These are phyloP conservation scores for Tolypeutes matacus DNA, from an alignment of 2,797 vertebrate species.

Conservation along the genomic window DNA sequence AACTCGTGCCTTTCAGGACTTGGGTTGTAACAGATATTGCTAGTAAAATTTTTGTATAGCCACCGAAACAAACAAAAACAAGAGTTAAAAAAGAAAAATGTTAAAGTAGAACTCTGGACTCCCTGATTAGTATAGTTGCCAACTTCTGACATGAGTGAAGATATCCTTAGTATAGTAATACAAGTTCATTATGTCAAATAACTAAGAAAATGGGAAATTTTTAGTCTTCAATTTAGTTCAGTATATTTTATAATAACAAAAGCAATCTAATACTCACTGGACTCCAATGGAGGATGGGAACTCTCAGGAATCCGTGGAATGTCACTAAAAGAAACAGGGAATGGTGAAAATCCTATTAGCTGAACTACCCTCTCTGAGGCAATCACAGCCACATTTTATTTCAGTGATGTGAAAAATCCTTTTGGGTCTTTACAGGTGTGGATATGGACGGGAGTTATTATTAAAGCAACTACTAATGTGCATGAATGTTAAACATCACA, in stretches of 20 bases:
- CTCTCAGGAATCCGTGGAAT: constrained; percentile 98
- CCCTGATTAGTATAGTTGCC: background rate
- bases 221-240: constrained; percentile 20
- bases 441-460: constrained; percentile 75
- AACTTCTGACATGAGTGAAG: background rate
- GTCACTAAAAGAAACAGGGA: constrained; percentile 91
- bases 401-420: constrained; percentile 58
- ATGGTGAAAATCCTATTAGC: constrained; percentile 69
- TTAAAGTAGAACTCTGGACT: background rate
- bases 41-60: background rate
- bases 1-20: too few species aligned
- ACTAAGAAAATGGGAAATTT: background rate
- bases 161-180: background rate
- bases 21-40: background rate
- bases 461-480: constrained; percentile 68
- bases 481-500: constrained; percentile 74
- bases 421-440: constrained; percentile 68
- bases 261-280: constrained; percentile 92
- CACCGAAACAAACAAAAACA: background rate
- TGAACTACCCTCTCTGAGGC: background rate
- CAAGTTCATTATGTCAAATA: background rate
- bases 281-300: constrained; percentile 97
- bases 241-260: background rate
- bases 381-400: constrained; percentile 30
- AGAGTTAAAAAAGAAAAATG: background rate